Evolutionary conservation across 1,140 invertebrate species (phyloP), one percentile per base, ranked within the genome.

Genomic region (Euura lappo): DNA sequence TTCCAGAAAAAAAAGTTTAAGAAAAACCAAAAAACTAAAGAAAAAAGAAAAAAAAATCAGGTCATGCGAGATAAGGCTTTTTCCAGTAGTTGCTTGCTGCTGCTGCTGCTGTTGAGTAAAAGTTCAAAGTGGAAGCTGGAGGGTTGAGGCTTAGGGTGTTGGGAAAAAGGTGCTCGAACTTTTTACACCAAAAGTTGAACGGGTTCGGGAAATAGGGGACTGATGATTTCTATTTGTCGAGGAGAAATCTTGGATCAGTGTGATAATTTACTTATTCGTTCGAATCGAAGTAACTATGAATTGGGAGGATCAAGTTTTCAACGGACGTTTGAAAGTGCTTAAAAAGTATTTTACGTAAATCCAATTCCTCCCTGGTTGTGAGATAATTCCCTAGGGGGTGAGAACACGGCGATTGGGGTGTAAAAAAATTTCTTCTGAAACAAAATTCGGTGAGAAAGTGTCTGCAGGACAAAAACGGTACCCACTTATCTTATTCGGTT

Each of bases 51-150:
- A 45, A 47, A 70, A 80, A 83, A 78, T 69, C 76, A 64, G 78
- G 77, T 82, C 79, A 76, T 74, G 75, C 72, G 71, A 80, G 80
- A 80, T 81, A 81, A 82, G 72, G 76, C 75, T 77, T 76, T 77
- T 80, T 77, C 68, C 76, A 70, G 73, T 60, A 8, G 51, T 11
- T 60, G 51, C 51, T n/a, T n/a, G 51, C 8, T n/a, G 13, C 8
- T n/a, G 10, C 71, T 51, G 71, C 69, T 75, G 74, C 70, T 76
- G 71, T 67, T 71, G 74, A 79, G 76, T 68, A 75, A 65, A 76
- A 77, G 71, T 78, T 77, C 75, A 60, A 45, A 68, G 64, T 68
- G 72, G 71, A 45, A 60, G 13, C 3, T n/a, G 13, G 51, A 2
- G 51, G 51, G 51, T n/a, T 60, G 51, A 60, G 51, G 51, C 13